Percentiles rank a stretch among this genome's conserved stretches.
Evolutionary conservation across 2,888 invertebrate species (phyloP).

Genomic region (Drosophila fungiperda): DNA sequence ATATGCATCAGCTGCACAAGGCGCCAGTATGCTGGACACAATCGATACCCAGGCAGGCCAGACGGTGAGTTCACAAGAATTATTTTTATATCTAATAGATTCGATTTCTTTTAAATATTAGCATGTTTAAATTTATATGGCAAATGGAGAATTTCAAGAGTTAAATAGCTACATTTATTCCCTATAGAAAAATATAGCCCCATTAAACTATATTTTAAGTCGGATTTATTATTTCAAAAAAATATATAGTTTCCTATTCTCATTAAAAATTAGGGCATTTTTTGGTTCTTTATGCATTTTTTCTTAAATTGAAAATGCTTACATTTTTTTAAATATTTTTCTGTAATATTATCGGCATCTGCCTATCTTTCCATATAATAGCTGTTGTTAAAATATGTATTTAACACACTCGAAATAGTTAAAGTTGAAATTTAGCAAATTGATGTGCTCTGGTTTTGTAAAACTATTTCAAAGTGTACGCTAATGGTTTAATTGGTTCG

Average conservation of each 20-base stretch:
- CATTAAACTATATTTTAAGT: not conserved
- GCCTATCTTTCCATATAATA: not conserved
- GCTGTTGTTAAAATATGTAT: not conserved
- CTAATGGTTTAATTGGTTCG: constrained; percentile 74
- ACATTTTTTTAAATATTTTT: not conserved
- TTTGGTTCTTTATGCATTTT: not conserved
- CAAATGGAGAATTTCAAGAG: not conserved
- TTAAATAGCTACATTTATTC: not conserved
- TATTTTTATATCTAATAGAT: not conserved
- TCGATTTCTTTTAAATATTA: not conserved
- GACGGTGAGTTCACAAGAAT: constrained; percentile 81
- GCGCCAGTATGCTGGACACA: constrained; percentile 85
- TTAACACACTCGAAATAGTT: constrained; percentile 7
- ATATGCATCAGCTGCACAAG: constrained; percentile 84
- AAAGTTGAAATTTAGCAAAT: constrained; percentile 34
- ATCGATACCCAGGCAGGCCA: constrained; percentile 85
- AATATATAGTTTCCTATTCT: not conserved
- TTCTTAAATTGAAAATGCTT: not conserved
- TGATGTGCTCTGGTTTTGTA: constrained; percentile 37
- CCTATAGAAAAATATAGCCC: not conserved
- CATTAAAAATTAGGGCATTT: not conserved
- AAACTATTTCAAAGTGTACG: constrained; percentile 52
- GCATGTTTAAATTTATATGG: too few relatives aligned
- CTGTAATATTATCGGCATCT: not conserved
- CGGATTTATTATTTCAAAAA: not conserved